Base-by-base conservation (phyloP, 2,888 invertebrate species). In the Heliconius sara region DNA sequence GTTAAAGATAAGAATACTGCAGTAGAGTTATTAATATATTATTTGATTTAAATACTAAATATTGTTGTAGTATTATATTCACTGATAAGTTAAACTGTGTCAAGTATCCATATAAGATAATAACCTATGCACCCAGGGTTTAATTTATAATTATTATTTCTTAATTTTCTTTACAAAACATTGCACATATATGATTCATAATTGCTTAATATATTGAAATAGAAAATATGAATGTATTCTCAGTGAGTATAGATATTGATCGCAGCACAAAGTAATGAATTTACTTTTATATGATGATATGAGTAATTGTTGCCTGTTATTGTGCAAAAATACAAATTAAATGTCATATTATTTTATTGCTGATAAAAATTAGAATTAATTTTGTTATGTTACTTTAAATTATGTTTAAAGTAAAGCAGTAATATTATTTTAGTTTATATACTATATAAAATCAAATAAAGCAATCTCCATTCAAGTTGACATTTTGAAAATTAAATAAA, bases 11-110 rank as follows among this genome's bases (percentile, higher is more conserved):
- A 80, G 75, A 76, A 71, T 77, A 76, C 65, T 67, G 60, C 68
- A 66, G 27, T 81, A 81, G 80, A 72, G 60, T 70, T 78, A 52
- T 52, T 52, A 60, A 73, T 73, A 73, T 72, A 72, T 73, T 60
- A 30, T 73, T 73, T 73, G 57, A 16, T 73, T 73, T 72, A 66
- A 74, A 76, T 80, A 76, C 27, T 79, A 70, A 74, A 76, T 80
- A 76, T 34, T 79, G 43, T 78, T 78, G 75, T 75, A 65, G 25
- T 47, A 39, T 78, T 65, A 74, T 75, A 74, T 47, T 73, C 27
- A 75, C 66, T 74, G 80, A 78, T 75, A 75, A 80, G 78, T 75
- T 78, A 72, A 79, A 80, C 75, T 80, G 80, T 78, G 80, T 80
- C 76, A 76, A 80, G 80, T 80, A 80, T 57, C 47, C 57, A 52